Evolutionary conservation across 2,113 vertebrate species (phyloP).

Genomic region (Paradoxurus hermaphroditus): DNA sequence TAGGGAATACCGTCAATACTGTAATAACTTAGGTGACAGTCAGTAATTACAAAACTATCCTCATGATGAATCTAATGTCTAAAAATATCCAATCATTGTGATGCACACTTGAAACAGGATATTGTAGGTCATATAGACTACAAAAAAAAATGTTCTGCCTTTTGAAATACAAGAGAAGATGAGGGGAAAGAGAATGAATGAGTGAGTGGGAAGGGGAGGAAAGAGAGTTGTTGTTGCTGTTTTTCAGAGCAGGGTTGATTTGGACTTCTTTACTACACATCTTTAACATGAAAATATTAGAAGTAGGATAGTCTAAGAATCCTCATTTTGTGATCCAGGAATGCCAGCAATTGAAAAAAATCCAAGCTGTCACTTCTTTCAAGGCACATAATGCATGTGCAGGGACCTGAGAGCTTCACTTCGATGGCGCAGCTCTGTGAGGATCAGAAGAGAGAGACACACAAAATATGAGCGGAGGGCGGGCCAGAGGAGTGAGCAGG

Average conservation of each 20-base stretch:
- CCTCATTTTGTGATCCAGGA: neutral
- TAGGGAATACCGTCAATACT: neutral
- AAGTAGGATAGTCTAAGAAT: neutral
- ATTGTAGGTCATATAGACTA: neutral
- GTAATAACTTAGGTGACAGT: neutral
- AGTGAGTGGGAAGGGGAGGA: too few species aligned
- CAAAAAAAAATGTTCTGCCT: neutral
- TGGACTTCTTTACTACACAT: neutral
- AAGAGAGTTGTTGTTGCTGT: neutral
- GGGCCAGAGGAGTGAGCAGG: rapidly evolving
- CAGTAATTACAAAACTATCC: neutral
- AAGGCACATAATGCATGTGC: rapidly evolving
- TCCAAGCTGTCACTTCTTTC: rapidly evolving
- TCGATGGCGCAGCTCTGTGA: too few species aligned
- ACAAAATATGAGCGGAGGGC: neutral
- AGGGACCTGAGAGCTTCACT: rapidly evolving
- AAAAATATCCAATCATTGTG: neutral
- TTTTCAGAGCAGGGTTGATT: neutral
- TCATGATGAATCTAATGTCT: neutral
- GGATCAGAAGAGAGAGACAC: rapidly evolving
- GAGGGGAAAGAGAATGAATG: neutral
- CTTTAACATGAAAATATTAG: neutral
- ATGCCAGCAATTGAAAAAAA: too few species aligned
- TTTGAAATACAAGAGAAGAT: neutral
- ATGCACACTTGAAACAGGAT: neutral